A percentile compares a stretch with the other conserved stretches of the same genome.
Evolutionary conservation across 2,888 invertebrate genomes (phyloP).

Genomic region (Vesta saturnalis): DNA sequence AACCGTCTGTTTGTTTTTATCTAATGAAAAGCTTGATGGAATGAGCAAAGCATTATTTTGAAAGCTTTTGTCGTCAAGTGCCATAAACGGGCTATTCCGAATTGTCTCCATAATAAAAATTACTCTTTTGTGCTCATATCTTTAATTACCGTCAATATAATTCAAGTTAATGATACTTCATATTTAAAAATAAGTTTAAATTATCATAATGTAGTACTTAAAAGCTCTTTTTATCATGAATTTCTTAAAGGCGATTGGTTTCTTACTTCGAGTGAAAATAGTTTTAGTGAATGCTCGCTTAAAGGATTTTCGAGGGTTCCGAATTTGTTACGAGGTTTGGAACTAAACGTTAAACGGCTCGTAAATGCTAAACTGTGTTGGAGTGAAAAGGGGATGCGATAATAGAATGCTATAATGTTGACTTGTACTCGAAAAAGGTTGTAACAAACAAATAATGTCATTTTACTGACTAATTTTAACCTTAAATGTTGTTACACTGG

Average conservation of each 20-base stretch:
- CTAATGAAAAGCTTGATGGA: conserved; percentile 22
- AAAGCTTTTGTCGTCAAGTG: conserved; percentile 25
- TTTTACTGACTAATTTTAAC: conserved; percentile 9
- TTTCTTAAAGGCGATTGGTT: conserved; percentile 11
- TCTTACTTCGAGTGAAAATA: conserved; percentile 7
- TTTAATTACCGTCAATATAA: conserved; percentile 19
- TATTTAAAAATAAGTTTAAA: too few species aligned
- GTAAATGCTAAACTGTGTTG: conserved; percentile 18
- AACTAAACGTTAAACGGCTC: conserved; percentile 22
- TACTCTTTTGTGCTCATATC: not conserved
- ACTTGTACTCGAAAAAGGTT: conserved; percentile 11
- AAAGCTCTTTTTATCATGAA: not conserved
- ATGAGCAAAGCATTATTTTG: conserved; percentile 22
- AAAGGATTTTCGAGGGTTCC: conserved; percentile 13
- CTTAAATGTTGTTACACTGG: conserved; percentile 1
- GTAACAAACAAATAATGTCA: not conserved
- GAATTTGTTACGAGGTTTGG: conserved; percentile 24
- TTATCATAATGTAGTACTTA: too few species aligned
- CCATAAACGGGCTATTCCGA: conserved; percentile 19
- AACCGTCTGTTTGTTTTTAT: conserved; percentile 22
- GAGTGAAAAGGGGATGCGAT: conserved; percentile 16
- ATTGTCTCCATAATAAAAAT: conserved; percentile 20
- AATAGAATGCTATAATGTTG: conserved; percentile 19
- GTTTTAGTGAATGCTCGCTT: conserved; percentile 5
- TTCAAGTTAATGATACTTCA: conserved; percentile 11